Evolutionary conservation across 2,888 invertebrate genomes (phyloP).

Genomic region (Sericinus montela): DNA sequence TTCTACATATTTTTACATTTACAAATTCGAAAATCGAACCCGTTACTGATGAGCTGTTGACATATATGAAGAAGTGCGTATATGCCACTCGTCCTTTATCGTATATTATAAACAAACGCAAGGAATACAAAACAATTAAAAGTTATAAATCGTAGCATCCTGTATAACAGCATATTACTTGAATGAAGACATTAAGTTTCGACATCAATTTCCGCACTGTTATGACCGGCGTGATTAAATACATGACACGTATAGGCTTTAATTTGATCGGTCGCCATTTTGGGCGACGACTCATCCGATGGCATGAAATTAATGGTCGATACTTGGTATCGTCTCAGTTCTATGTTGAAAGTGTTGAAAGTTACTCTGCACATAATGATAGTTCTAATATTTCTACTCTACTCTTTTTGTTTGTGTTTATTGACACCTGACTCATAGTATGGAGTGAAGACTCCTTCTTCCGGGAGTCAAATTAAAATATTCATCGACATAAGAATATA

Average conservation of each 20-base stretch:
- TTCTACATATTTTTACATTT: too few species aligned
- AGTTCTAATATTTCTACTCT: background rate
- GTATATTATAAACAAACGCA: too few species aligned
- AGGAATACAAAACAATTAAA: too few species aligned
- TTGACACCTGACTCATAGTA: too few species aligned
- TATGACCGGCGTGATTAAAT: conserved; percentile 44
- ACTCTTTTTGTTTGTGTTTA: background rate
- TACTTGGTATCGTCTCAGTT: conserved; percentile 8
- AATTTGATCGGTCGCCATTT: conserved; percentile 47
- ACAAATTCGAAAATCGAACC: too few species aligned
- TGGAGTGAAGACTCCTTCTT: too few species aligned
- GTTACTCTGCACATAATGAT: conserved; percentile 9
- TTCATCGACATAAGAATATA: too few species aligned
- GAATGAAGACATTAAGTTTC: conserved; percentile 59
- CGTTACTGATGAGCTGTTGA: too few species aligned
- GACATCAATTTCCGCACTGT: conserved; percentile 42
- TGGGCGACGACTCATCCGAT: conserved; percentile 35
- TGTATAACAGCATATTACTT: conserved; percentile 26
- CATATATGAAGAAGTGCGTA: too few species aligned
- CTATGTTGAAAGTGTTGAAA: conserved; percentile 11
- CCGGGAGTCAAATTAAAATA: too few species aligned
- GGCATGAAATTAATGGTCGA: conserved; percentile 37
- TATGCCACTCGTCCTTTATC: too few species aligned
- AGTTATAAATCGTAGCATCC: conserved; percentile 28
- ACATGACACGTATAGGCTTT: conserved; percentile 41